Percentiles rank a stretch among this genome's conserved stretches.
phyloP scores from a whole-genome alignment of 2,888 invertebrate genomes.

The Apocheima hispidaria region DNA sequence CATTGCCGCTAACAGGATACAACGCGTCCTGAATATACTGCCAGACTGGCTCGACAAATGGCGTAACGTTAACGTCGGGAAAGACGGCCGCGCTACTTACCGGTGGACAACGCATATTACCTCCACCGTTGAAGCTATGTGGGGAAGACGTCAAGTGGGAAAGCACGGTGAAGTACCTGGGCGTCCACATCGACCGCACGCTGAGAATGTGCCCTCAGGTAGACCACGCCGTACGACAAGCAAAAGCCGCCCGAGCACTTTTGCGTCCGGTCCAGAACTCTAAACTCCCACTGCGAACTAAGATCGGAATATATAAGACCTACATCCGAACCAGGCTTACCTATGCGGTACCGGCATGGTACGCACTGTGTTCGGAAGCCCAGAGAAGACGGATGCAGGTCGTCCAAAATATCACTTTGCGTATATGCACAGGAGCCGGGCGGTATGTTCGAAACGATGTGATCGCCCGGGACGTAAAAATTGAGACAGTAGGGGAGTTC shows the following conservation, averaged over 20 bases:
- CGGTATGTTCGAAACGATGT: slow-evolving; percentile 14
- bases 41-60: not conserved
- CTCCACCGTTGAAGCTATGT: not conserved
- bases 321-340: not conserved
- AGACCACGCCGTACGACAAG: not conserved
- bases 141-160: not conserved
- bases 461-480: slow-evolving; percentile 18
- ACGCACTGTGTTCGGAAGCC: not conserved
- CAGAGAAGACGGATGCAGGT: not conserved
- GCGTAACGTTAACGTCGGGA: not conserved
- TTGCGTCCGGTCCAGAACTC: not conserved
- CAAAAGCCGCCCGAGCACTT: not conserved
- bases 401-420: slow-evolving; percentile 8
- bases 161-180: not conserved
- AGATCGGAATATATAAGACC: not conserved
- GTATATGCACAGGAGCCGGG: slow-evolving; percentile 1
- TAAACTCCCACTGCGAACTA: not conserved
- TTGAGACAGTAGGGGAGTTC: too few relatives aligned
- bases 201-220: not conserved
- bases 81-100: not conserved
- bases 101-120: not conserved
- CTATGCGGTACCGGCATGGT: not conserved
- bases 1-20: not conserved
- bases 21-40: not conserved
- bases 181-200: not conserved